Evolutionary conservation across 64 coral and sea anemone species (phyloP).

Genomic region (Pachyseris speciosa): DNA sequence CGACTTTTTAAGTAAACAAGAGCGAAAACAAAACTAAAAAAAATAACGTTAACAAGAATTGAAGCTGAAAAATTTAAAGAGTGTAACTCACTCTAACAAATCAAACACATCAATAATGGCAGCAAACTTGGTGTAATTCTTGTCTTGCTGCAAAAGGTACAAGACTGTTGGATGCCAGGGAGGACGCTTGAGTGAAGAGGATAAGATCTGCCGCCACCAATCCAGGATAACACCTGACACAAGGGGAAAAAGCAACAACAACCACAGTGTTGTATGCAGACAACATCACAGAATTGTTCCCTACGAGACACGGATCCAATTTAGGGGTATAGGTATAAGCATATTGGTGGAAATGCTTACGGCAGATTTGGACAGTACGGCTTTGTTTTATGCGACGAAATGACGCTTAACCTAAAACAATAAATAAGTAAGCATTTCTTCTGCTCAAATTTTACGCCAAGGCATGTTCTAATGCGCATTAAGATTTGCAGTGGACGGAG

Average conservation of each 20-base stretch:
- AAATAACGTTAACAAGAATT: neutral
- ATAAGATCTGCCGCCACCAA: conserved; percentile 95
- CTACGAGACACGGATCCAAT: too few species aligned
- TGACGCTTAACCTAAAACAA: too few species aligned
- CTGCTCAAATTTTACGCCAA: too few species aligned
- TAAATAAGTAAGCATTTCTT: too few species aligned
- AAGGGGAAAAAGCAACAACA: neutral
- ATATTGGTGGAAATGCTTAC: neutral
- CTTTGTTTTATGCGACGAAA: too few species aligned
- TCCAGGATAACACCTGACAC: conserved; percentile 89
- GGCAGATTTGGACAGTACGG: too few species aligned
- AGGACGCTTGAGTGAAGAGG: conserved; percentile 72
- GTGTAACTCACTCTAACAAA: conserved; percentile 83
- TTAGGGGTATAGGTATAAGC: too few species aligned
- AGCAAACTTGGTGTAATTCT: conserved; percentile 97
- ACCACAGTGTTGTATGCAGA: neutral
- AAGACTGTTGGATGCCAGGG: conserved; percentile 91
- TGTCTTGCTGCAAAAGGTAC: conserved; percentile 91
- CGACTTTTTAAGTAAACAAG: neutral
- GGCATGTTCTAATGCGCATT: too few species aligned
- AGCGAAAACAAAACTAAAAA: neutral
- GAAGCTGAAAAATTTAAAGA: neutral
- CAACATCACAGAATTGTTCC: too few species aligned
- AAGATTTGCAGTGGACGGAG: too few species aligned
- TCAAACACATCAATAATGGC: conserved; percentile 97